phyloP scores from a whole-genome alignment of 1,140 invertebrate genomes.

The Drosophila bipectinata region DNA sequence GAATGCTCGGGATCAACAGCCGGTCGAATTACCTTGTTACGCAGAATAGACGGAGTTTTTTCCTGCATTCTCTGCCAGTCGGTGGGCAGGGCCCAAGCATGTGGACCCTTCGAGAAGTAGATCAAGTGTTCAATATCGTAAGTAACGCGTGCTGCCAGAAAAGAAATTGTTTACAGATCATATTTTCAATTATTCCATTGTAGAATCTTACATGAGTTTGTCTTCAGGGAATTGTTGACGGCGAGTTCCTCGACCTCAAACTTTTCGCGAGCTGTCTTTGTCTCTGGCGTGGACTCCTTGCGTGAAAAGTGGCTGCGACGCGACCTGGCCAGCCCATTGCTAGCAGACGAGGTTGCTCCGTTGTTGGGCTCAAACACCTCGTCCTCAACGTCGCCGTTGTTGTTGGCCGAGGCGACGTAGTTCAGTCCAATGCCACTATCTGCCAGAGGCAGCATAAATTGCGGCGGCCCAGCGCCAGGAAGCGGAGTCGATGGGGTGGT shows the following conservation, averaged over 20 bases:
- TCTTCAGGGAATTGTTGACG: conserved; percentile 37
- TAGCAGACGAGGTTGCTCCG: conserved; percentile 22
- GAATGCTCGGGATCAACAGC: conserved; percentile 13
- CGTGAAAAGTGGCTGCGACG: conserved; percentile 83
- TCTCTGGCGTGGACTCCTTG: conserved; percentile 80
- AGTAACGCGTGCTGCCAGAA: conserved; percentile 63
- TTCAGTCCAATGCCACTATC: conserved; percentile 82
- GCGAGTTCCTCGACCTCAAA: conserved; percentile 48
- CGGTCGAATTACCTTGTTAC: conserved; percentile 81
- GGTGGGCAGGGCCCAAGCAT: conserved; percentile 72
- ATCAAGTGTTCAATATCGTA: conserved; percentile 81
- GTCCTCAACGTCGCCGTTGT: conserved; percentile 77
- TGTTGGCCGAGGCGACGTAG: conserved; percentile 53
- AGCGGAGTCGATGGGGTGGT: conserved; percentile 80
- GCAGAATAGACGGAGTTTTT: conserved; percentile 71
- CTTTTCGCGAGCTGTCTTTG: conserved; percentile 57
- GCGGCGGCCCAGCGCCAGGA: conserved; percentile 65
- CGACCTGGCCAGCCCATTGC: conserved; percentile 76
- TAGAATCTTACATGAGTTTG: conserved; percentile 53
- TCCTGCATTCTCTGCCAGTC: conserved; percentile 79
- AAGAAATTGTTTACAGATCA: not conserved
- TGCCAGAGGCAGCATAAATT: conserved; percentile 74
- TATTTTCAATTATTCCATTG: too few relatives aligned
- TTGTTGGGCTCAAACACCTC: conserved; percentile 76
- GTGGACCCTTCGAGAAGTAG: conserved; percentile 79